These are phyloP conservation scores for Saccopteryx leptura DNA, from an alignment of 2,113 vertebrate genomes.

Conservation along the genomic window DNA sequence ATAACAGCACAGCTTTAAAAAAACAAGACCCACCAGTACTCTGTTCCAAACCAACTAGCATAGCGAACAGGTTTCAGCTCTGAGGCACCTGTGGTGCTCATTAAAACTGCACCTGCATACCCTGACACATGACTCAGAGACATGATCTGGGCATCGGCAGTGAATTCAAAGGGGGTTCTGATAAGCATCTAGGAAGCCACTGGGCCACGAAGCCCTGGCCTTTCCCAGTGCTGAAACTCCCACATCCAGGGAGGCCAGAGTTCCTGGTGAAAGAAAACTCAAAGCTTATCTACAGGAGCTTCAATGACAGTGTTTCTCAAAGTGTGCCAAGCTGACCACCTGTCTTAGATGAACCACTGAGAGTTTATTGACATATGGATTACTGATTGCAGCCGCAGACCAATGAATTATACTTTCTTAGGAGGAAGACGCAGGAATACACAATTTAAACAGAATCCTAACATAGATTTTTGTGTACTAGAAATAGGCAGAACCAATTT, in stretches of 20 bases:
- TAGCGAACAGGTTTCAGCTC: neutral
- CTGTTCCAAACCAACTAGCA: neutral
- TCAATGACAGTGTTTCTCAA: neutral
- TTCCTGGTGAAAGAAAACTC: constrained; percentile 14
- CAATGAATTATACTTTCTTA: neutral
- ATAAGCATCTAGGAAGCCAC: neutral
- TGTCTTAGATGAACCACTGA: neutral
- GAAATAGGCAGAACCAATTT: neutral
- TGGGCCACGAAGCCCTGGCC: neutral
- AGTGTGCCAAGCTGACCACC: neutral
- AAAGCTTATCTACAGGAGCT: neutral
- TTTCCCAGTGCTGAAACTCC: neutral
- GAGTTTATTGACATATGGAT: constrained; percentile 11
- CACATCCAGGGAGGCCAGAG: neutral
- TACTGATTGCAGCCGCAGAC: neutral
- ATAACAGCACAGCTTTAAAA: neutral
- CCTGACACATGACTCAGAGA: neutral
- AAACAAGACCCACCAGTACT: neutral
- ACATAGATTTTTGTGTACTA: constrained; percentile 5
- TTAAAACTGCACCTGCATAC: neutral
- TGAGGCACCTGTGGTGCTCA: neutral
- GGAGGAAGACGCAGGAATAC: neutral
- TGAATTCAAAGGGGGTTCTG: constrained; percentile 21
- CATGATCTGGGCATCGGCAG: neutral
- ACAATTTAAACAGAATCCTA: constrained; percentile 31